Evolutionary conservation across 2,888 invertebrate species (phyloP).

Genomic region (Syritta pipiens): DNA sequence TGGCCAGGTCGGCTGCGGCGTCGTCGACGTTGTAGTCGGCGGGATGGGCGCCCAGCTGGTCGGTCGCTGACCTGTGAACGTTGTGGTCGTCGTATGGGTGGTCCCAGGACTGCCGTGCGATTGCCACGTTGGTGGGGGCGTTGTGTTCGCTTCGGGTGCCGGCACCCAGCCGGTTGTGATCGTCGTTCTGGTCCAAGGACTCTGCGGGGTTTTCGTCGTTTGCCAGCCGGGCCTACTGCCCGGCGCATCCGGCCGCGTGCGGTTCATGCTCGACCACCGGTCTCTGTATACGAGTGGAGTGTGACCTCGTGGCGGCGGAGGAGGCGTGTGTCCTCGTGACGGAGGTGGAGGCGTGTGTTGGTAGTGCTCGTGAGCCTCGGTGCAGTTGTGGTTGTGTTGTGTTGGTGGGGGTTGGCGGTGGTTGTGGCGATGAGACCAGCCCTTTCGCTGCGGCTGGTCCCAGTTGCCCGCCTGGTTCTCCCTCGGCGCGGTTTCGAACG

Average conservation of each 20-base stretch:
- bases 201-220: no score
- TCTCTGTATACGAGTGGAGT: conserved; percentile 58
- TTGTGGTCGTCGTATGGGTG: conserved; percentile 6
- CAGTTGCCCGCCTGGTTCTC: conserved; percentile 29
- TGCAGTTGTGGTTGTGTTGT: conserved; percentile 37
- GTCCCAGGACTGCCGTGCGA: background rate
- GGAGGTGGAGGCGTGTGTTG: background rate
- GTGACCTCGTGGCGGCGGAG: background rate
- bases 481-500: conserved; percentile 59
- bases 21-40: background rate
- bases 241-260: conserved; percentile 73
- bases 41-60: conserved; percentile 20
- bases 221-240: conserved; percentile 8
- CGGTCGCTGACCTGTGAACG: background rate
- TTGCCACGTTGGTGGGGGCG: background rate
- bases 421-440: conserved; percentile 21
- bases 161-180: background rate
- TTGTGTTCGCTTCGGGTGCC: background rate
- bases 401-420: background rate
- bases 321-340: background rate
- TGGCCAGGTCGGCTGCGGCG: conserved; percentile 11
- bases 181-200: background rate
- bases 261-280: conserved; percentile 76
- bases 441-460: conserved; percentile 34
- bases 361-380: conserved; percentile 12